phyloP scores from a whole-genome alignment of 2,113 vertebrate species.

The Dermatemys mawii region DNA sequence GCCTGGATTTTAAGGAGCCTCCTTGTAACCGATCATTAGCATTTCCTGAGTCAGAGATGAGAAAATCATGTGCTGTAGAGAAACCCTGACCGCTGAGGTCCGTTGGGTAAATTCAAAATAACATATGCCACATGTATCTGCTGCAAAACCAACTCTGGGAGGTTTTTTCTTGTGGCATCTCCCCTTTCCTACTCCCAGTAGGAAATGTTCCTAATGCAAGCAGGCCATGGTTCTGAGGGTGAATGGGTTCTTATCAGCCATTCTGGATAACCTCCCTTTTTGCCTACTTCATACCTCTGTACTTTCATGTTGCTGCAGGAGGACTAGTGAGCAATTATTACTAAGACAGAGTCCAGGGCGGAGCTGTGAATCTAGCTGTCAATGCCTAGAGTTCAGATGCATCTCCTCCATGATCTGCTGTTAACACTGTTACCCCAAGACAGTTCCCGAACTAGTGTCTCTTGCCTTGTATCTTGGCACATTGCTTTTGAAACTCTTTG shows the following conservation, averaged over 20 bases:
- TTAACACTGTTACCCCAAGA: neutral
- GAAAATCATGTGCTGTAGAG: neutral
- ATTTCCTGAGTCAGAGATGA: neutral
- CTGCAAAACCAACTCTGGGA: fast-evolving
- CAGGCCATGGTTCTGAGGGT: neutral
- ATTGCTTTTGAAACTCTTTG: neutral
- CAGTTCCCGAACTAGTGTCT: neutral
- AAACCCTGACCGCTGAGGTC: neutral
- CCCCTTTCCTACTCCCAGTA: neutral
- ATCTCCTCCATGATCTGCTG: neutral
- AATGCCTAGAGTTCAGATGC: neutral
- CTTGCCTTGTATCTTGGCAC: neutral
- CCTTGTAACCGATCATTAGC: fast-evolving
- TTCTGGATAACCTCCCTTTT: neutral
- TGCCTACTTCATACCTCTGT: neutral
- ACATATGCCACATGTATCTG: neutral
- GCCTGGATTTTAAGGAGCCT: neutral
- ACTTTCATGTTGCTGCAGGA: neutral
- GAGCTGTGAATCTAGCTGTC: neutral
- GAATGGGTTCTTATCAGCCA: neutral
- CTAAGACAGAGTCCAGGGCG: neutral
- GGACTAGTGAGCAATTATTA: neutral
- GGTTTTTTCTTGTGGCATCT: slow-evolving; percentile 7
- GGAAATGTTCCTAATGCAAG: neutral
- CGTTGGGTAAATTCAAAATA: neutral